Evolutionary conservation across 2,888 invertebrate species (phyloP), one percentile per base, ranked within the genome.

Genomic region (Trissolcus japonicus): DNA sequence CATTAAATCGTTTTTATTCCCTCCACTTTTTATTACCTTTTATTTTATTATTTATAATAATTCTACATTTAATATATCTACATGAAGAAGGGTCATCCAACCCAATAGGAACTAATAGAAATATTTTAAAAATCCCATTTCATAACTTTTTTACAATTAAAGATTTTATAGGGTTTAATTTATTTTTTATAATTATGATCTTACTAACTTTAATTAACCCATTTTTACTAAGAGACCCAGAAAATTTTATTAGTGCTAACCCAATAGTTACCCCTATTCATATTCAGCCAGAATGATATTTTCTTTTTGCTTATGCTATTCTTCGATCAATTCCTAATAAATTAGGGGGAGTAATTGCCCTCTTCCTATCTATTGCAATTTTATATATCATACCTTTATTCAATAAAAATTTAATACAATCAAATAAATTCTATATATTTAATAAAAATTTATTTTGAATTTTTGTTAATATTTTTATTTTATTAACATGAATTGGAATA

Each of bases 201-300:
- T n/a, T 81, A 81, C 83, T 94, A 88, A 90, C 90, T 1, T 83
- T 75, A 71, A 55, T 93, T 87, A 90, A 89, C 4, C 94, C 94
- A 0, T 92, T 92, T 82, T 78, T 93, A 85, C 82, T 95, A 86
- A 91, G 92, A 81, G 94, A 94, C 29, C 93, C 93, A 0, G 94
- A 94, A 90, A 95, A 94, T 90, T 95, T 94, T 90, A 93, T 91
- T 17, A 92, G 92, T 0, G 94, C 94, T 4, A 94, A 94, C 80
- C 91, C 93, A 0, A 83, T 94, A 90, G 91, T 93, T 14, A 94
- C 94, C 0, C 94, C 95, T 0, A 87, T 91, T 6, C 95, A 95
- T 86, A 95, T 95, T 90, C 93, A 95, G 92, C 95, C 94, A 54
- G 95, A 95, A 92, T 95, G 94, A 93, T 95, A 95, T 88, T 95